phyloP scores from a whole-genome alignment of 1,140 invertebrate genomes.

The Dryas iulia region DNA sequence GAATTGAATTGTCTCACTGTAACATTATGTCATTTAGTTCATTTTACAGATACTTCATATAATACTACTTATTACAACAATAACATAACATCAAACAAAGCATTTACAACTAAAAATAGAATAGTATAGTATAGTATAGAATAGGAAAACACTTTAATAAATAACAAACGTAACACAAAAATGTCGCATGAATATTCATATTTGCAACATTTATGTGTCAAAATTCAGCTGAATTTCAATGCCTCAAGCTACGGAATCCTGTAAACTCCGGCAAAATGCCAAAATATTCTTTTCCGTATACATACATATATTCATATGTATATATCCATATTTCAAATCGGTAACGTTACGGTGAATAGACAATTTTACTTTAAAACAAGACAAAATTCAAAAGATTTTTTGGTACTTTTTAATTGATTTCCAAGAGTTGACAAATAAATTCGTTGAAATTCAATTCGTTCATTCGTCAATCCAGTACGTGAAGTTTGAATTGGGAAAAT shows the following conservation, averaged over 20 bases:
- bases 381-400: not conserved
- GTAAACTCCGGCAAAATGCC: not conserved
- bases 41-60: too few relatives aligned
- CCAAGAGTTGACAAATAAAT: not conserved
- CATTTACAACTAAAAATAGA: not conserved
- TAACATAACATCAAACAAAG: not conserved
- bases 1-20: too few relatives aligned
- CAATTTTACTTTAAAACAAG: not conserved
- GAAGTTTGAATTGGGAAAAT: too few relatives aligned
- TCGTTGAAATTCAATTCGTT: too few relatives aligned
- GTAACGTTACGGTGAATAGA: not conserved
- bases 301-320: too few relatives aligned
- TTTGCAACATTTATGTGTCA: slow-evolving; percentile 3
- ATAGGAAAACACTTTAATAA: not conserved
- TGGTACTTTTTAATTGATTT: not conserved
- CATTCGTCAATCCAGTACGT: too few relatives aligned
- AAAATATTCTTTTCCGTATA: not conserved
- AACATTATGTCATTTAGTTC: too few relatives aligned
- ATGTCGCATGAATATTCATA: slow-evolving; percentile 3
- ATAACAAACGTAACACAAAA: slow-evolving; percentile 2
- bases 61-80: not conserved
- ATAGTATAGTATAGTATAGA: too few relatives aligned
- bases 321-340: slow-evolving; percentile 2
- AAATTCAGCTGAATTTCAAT: slow-evolving; percentile 5
- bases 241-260: slow-evolving; percentile 1